Base-by-base conservation (phyloP, 2,888 invertebrate species). In the Alviniconcha strummeri region DNA sequence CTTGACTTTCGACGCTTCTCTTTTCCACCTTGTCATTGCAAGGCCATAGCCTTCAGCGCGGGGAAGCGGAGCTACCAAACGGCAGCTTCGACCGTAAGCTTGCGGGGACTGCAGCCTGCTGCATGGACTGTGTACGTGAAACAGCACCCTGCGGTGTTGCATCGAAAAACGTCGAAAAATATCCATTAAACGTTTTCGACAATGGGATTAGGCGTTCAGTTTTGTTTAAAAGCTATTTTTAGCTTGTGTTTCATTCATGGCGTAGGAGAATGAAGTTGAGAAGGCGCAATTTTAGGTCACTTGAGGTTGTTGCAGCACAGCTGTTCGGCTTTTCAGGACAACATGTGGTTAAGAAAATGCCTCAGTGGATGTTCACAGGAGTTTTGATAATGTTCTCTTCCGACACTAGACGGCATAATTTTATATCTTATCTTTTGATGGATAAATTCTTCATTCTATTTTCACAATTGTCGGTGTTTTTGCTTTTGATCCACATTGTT, bases 221-320 rank as follows among this genome's bases (percentile, higher is more conserved):
- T 4, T n/a, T 36, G 13, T 64, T 64, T 19, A 78, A 36, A 13
- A 36, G 17, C 64, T 86, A 90, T 88, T 90, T 91, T 91, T 87
- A 91, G 87, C 79, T 86, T 90, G 87, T 90, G 87, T 92, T 92
- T 92, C 89, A 92, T 92, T 92, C 91, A 92, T 92, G 88, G 88
- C 85, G 87, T 86, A 86, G 85, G 85, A 86, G 89, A 88, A 89
- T 88, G 89, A 88, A 88, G 86, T 89, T 86, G 88, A 84, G 88
- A 89, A 88, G 90, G 89, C 90, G 90, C 88, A 88, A n/a, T 91
- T 92, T 91, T 89, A 90, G 91, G 91, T 90, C 90, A 88, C 89
- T 90, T 88, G 88, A 90, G 89, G 87, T 86, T 36, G 89, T 83
- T 83, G 85, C 67, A 80, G 83, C 85, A 84, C 87, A 57, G 57